These are phyloP conservation scores for Electrophaes corylata DNA, from an alignment of 2,888 invertebrate species.

Conservation along the genomic window DNA sequence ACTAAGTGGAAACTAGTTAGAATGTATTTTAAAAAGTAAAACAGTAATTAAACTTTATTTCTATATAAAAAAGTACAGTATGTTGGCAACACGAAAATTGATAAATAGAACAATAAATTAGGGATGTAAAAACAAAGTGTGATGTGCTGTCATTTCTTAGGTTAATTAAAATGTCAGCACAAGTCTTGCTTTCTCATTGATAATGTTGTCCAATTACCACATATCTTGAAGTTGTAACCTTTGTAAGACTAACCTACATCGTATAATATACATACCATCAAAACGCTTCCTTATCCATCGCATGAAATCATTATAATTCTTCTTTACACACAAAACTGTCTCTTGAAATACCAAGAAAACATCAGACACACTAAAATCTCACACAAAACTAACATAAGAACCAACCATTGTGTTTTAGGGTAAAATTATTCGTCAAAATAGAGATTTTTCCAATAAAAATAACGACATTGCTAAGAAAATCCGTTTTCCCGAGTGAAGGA, in stretches of 20 bases:
- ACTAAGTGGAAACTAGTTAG: no score
- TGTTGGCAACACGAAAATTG: not conserved
- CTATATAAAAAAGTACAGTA: no score
- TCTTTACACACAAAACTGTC: conserved; percentile 27
- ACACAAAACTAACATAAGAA: not conserved
- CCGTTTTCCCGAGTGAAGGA: conserved; percentile 27
- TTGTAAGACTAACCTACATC: conserved; percentile 13
- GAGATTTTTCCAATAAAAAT: conserved; percentile 22
- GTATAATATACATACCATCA: conserved; percentile 39
- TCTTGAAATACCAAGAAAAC: conserved; percentile 22
- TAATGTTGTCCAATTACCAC: conserved; percentile 18
- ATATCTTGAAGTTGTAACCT: conserved; percentile 2
- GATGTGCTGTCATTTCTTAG: not conserved
- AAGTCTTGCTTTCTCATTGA: conserved; percentile 1
- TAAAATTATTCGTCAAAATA: conserved; percentile 20
- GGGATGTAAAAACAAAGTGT: not conserved
- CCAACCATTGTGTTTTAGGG: conserved; percentile 1
- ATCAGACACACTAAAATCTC: conserved; percentile 9
- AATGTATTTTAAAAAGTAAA: no score
- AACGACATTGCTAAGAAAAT: conserved; percentile 36
- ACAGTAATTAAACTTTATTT: no score
- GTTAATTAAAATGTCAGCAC: conserved; percentile 18
- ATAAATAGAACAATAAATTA: conserved; percentile 1
- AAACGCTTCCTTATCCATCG: conserved; percentile 30
- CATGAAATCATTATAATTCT: conserved; percentile 34